Evolutionary conservation across 2,113 vertebrate species (phyloP).

Genomic region (Uropsilus gracilis): DNA sequence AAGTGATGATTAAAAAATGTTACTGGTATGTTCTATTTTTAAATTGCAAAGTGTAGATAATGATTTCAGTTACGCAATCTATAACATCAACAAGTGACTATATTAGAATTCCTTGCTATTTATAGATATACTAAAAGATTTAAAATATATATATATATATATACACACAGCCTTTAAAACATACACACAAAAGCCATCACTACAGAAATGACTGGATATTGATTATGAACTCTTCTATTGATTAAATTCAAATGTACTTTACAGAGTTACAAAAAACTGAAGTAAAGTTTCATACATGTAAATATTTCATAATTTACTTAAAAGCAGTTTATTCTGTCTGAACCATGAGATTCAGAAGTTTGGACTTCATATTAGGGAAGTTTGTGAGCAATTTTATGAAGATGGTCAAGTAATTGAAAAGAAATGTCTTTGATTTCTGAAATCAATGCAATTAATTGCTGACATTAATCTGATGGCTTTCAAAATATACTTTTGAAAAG

Average conservation of each 20-base stretch:
- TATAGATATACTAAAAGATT: background rate
- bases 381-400: constrained; percentile 36
- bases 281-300: background rate
- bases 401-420: constrained; percentile 47
- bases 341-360: background rate
- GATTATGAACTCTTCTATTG: background rate
- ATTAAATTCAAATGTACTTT: constrained; percentile 1
- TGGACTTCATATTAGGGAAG: background rate
- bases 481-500: constrained; percentile 11
- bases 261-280: constrained; percentile 1
- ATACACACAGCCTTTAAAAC: background rate
- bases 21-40: background rate
- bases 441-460: constrained; percentile 4
- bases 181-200: background rate
- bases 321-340: background rate
- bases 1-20: background rate
- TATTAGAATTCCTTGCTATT: background rate
- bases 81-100: background rate
- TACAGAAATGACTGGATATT: background rate
- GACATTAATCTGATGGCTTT: background rate
- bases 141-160: background rate
- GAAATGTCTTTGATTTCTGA: constrained; percentile 24
- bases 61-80: background rate
- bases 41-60: background rate
- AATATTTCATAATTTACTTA: background rate